Percentiles rank a stretch among this genome's conserved stretches.
Conservation (phyloP, 2,797 vertebrate genomes). For the Acipenser transmontanus region DNA sequence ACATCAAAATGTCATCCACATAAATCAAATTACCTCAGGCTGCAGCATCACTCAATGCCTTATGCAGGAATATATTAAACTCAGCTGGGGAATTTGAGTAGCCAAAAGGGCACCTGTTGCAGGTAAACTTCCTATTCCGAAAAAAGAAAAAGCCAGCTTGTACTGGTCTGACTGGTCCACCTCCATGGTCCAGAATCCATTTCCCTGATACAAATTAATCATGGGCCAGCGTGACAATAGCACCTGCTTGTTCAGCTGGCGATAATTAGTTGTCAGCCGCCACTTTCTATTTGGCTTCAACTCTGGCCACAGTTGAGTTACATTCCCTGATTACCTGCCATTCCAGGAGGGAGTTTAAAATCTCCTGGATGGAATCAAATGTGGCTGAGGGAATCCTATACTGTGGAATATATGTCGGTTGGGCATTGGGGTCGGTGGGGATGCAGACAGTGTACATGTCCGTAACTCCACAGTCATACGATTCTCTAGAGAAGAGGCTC, state of each 20-base stretch:
- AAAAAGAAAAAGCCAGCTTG: slow-evolving; percentile 24
- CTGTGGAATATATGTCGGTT: neutral
- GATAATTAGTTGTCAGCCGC: slow-evolving; percentile 18
- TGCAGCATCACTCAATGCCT: slow-evolving; percentile 12
- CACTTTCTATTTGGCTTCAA: slow-evolving; percentile 23
- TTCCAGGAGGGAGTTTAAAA: neutral
- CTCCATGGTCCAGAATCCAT: slow-evolving; percentile 22
- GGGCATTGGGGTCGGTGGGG: neutral
- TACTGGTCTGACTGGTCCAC: slow-evolving; percentile 15
- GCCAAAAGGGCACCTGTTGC: slow-evolving; percentile 12
- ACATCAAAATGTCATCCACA: slow-evolving; percentile 19
- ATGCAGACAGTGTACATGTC: slow-evolving; percentile 10
- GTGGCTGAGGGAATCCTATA: slow-evolving; percentile 4
- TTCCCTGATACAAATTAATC: slow-evolving; percentile 13
- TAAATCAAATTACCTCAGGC: slow-evolving; percentile 3
- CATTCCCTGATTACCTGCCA: slow-evolving; percentile 12
- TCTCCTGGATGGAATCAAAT: slow-evolving; percentile 11
- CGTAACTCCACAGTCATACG: slow-evolving; percentile 14
- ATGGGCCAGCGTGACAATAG: slow-evolving; percentile 21
- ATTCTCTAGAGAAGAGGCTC: neutral
- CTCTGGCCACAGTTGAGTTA: slow-evolving; percentile 20
- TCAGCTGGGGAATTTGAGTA: slow-evolving; percentile 22
- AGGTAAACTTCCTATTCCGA: neutral
- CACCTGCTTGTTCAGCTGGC: slow-evolving; percentile 19
- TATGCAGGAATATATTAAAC: slow-evolving; percentile 30